phyloP scores from a whole-genome alignment of 2,888 invertebrate genomes.

The Furcula furcula region DNA sequence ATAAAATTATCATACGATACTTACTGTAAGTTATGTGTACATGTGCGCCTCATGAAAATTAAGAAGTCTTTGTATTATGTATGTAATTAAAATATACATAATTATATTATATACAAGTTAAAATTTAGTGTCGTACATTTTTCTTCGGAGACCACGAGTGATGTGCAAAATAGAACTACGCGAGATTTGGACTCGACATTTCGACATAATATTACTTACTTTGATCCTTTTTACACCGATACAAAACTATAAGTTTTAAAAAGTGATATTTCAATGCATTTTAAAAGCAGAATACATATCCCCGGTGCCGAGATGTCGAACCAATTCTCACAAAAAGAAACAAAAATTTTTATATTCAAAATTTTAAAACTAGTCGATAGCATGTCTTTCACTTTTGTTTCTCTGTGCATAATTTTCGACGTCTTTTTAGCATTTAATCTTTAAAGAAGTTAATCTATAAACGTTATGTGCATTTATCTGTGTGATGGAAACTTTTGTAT shows the following conservation, averaged over 20 bases:
- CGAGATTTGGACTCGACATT: conserved; percentile 61
- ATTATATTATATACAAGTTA: conserved; percentile 78
- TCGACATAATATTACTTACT: conserved; percentile 49
- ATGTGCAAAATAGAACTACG: conserved; percentile 60
- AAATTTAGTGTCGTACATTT: conserved; percentile 70
- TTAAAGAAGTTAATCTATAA: conserved; percentile 55
- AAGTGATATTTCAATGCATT: conserved; percentile 29
- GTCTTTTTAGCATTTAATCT: conserved; percentile 71
- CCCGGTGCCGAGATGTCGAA: conserved; percentile 68
- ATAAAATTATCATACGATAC: conserved; percentile 76
- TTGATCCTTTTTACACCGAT: conserved; percentile 33
- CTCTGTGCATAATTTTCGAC: conserved; percentile 70
- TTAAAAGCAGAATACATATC: conserved; percentile 72
- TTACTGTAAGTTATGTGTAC: conserved; percentile 75
- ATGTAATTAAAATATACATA: conserved; percentile 79
- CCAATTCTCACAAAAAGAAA: conserved; percentile 45
- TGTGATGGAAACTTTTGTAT: conserved; percentile 53
- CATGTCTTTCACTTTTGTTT: conserved; percentile 63
- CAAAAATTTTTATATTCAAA: conserved; percentile 77
- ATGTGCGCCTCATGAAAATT: conserved; percentile 78
- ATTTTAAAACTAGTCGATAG: conserved; percentile 77
- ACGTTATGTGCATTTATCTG: conserved; percentile 73
- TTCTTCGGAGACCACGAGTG: conserved; percentile 71
- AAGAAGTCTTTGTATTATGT: conserved; percentile 79
- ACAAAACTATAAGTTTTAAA: conserved; percentile 31